Percentiles rank a stretch among this genome's conserved stretches.
Evolutionary conservation across 2,888 invertebrate genomes (phyloP).

Genomic region (Temnothorax rugatulus): DNA sequence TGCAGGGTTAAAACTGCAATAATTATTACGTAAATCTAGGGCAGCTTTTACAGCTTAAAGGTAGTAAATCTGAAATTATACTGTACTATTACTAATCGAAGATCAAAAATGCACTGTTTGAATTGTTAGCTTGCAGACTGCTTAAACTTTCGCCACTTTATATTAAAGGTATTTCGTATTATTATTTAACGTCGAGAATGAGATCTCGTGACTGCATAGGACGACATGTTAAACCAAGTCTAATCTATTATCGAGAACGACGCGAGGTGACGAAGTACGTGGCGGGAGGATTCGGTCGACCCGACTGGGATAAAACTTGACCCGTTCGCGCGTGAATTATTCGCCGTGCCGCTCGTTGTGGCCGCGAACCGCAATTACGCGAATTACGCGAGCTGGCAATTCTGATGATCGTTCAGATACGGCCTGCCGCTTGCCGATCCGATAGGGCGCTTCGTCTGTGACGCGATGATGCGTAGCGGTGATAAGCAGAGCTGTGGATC

Average conservation of each 20-base stretch:
- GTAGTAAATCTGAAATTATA: neutral
- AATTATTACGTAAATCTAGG: neutral
- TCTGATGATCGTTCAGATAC: conserved; percentile 65
- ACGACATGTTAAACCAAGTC: conserved; percentile 14
- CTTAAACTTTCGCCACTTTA: neutral
- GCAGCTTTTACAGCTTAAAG: neutral
- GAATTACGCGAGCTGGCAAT: conserved; percentile 69
- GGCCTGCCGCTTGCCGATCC: conserved; percentile 34
- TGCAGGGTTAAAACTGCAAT: no score
- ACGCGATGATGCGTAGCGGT: conserved; percentile 57
- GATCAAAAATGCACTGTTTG: neutral
- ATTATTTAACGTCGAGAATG: conserved; percentile 1
- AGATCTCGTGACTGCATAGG: neutral
- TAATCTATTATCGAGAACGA: conserved; percentile 33
- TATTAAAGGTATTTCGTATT: neutral
- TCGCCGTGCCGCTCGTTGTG: conserved; percentile 57
- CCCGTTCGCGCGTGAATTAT: conserved; percentile 73
- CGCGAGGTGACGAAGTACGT: neutral
- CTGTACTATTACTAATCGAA: neutral
- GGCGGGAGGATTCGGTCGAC: conserved; percentile 31
- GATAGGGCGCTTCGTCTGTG: conserved; percentile 53
- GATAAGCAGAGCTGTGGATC: conserved; percentile 62
- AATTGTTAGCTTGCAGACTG: neutral
- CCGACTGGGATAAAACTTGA: conserved; percentile 71
- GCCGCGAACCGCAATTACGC: conserved; percentile 71